Evolutionary conservation across 2,113 vertebrate genomes (phyloP).

Genomic region (Pyxicephalus adspersus): DNA sequence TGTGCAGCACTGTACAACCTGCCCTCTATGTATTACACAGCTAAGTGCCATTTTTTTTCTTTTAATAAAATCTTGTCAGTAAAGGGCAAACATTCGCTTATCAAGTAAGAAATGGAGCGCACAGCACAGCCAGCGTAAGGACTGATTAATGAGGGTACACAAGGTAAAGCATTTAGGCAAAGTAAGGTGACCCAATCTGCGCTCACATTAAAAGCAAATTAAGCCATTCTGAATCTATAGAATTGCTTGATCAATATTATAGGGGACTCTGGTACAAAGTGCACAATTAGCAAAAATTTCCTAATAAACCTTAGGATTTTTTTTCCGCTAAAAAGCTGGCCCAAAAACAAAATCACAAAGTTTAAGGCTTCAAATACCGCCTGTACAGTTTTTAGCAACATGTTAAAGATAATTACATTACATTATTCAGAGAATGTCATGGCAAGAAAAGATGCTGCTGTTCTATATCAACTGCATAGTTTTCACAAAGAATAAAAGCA

Average conservation of each 20-base stretch:
- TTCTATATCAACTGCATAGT: background rate
- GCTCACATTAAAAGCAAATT: constrained; percentile 31
- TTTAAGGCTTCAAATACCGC: too few relatives aligned
- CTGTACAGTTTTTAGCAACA: background rate
- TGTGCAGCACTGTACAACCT: constrained; percentile 10
- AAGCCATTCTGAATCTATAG: constrained; percentile 19
- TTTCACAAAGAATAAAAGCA: too few relatives aligned
- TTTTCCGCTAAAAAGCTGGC: too few relatives aligned
- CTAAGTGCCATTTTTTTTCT: constrained; percentile 38
- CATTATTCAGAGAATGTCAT: background rate
- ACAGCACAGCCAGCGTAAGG: constrained; percentile 34
- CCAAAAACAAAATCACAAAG: background rate
- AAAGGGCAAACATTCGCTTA: constrained; percentile 55
- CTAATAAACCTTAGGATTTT: too few relatives aligned
- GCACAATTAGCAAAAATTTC: too few relatives aligned
- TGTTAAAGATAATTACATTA: background rate
- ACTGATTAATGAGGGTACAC: constrained; percentile 49
- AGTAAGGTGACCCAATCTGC: constrained; percentile 46
- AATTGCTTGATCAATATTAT: background rate
- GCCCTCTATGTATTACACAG: constrained; percentile 31
- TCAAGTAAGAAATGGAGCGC: constrained; percentile 53
- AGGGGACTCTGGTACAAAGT: too few relatives aligned
- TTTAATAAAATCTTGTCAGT: constrained; percentile 51
- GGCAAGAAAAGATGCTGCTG: background rate
- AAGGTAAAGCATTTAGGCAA: constrained; percentile 46